Evolutionary conservation across 2,888 invertebrate genomes (phyloP).

Genomic region (Opisthograptis luteolata): DNA sequence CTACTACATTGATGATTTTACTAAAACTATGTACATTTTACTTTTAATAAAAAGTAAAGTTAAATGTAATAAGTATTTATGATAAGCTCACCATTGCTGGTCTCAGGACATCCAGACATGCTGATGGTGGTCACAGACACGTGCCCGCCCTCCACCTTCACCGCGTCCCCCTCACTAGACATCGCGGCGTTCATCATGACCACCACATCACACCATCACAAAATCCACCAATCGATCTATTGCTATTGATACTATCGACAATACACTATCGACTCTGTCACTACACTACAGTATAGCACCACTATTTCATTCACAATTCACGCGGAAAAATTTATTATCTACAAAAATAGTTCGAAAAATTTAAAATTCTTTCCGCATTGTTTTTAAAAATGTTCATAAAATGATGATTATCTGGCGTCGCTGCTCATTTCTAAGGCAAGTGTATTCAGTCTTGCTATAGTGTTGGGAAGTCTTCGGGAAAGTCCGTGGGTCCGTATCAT

Average conservation of each 20-base stretch:
- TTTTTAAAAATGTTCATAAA: constrained; percentile 44
- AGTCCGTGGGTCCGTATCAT: constrained; percentile 18
- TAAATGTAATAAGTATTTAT: too few species aligned
- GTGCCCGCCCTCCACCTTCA: constrained; percentile 82
- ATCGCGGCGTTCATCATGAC: constrained; percentile 66
- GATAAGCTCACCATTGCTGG: constrained; percentile 77
- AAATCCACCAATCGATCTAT: constrained; percentile 26
- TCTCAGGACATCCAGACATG: constrained; percentile 83
- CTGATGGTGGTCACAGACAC: constrained; percentile 93
- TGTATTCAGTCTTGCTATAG: constrained; percentile 64
- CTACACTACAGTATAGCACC: constrained; percentile 75
- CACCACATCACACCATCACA: constrained; percentile 40
- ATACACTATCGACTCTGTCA: constrained; percentile 51
- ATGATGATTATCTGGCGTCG: constrained; percentile 66
- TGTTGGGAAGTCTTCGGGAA: constrained; percentile 24
- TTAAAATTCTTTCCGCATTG: constrained; percentile 50
- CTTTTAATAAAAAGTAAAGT: too few species aligned
- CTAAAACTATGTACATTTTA: too few species aligned
- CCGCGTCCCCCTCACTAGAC: constrained; percentile 75
- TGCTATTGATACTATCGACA: constrained; percentile 54
- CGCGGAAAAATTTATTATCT: constrained; percentile 36
- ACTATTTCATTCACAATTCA: constrained; percentile 49
- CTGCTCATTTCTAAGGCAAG: constrained; percentile 71
- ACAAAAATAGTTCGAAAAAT: constrained; percentile 64
- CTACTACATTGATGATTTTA: too few species aligned